Percentiles rank a stretch among this genome's conserved stretches.
phyloP scores from a whole-genome alignment of 2,113 vertebrate genomes.

The Tretioscincus oriximinensis region DNA sequence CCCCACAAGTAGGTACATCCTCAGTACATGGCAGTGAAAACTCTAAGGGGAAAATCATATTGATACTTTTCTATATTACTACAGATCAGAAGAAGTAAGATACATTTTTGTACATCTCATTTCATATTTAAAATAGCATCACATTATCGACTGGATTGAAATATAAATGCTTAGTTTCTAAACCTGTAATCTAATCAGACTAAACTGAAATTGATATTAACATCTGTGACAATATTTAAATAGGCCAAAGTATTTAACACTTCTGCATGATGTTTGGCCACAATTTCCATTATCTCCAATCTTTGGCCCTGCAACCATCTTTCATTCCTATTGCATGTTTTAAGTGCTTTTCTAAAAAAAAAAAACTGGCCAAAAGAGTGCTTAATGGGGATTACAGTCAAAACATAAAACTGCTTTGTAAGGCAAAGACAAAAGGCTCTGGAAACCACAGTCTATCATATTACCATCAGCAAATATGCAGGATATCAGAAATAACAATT shows the following conservation, averaged over 20 bases:
- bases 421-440: too few species aligned
- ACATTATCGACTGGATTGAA: not conserved
- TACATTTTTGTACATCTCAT: not conserved
- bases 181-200: not conserved
- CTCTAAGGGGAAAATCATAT: conserved; percentile 66
- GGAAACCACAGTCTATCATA: too few species aligned
- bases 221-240: conserved; percentile 5
- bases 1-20: conserved; percentile 90
- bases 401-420: too few species aligned
- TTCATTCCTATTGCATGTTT: too few species aligned
- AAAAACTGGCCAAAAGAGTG: too few species aligned
- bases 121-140: not conserved
- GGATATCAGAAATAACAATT: too few species aligned
- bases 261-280: too few species aligned
- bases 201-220: not conserved
- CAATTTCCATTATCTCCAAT: too few species aligned
- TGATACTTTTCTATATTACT: not conserved
- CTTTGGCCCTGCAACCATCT: too few species aligned
- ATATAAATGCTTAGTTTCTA: not conserved
- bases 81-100: not conserved
- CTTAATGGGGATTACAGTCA: too few species aligned
- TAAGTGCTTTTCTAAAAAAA: too few species aligned
- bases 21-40: conserved; percentile 91
- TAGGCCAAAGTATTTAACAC: not conserved
- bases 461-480: too few species aligned